Conservation (phyloP, 2,113 vertebrate species). For the Theristicus caerulescens region DNA sequence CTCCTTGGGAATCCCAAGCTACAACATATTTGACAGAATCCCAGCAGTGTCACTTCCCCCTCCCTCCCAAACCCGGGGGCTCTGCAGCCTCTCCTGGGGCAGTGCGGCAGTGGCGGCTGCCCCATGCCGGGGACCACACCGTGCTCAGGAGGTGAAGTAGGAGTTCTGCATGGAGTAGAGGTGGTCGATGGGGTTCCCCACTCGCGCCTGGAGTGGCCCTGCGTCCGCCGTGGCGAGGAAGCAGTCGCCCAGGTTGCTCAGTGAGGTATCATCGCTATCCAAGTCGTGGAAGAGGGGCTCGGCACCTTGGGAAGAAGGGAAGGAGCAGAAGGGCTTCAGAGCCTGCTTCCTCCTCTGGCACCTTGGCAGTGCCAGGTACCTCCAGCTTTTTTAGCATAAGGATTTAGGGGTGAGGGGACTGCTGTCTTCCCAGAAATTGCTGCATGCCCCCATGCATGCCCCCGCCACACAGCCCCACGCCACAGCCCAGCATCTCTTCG, state of each 20-base stretch:
- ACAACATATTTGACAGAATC: conserved; percentile 50
- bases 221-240: conserved; percentile 81
- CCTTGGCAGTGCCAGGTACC: not conserved
- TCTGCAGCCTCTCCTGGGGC: not conserved
- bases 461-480: not conserved
- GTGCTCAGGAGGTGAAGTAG: conserved; percentile 92
- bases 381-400: not conserved
- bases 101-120: not conserved
- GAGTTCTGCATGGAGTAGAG: conserved; percentile 99
- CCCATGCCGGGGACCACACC: not conserved
- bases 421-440: not conserved
- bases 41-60: conserved; percentile 23
- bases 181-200: conserved; percentile 93
- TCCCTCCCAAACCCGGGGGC: not conserved
- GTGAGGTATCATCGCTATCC: conserved; percentile 84
- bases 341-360: not conserved
- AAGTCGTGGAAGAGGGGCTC: conserved; percentile 85
- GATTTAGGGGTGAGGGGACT: not conserved
- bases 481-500: not conserved
- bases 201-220: conserved; percentile 77
- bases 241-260: conserved; percentile 86
- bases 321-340: not conserved
- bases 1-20: conserved; percentile 73
- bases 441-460: not conserved
- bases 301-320: conserved; percentile 76